phyloP scores from a whole-genome alignment of 2,888 invertebrate species.

The Unio pictorum region DNA sequence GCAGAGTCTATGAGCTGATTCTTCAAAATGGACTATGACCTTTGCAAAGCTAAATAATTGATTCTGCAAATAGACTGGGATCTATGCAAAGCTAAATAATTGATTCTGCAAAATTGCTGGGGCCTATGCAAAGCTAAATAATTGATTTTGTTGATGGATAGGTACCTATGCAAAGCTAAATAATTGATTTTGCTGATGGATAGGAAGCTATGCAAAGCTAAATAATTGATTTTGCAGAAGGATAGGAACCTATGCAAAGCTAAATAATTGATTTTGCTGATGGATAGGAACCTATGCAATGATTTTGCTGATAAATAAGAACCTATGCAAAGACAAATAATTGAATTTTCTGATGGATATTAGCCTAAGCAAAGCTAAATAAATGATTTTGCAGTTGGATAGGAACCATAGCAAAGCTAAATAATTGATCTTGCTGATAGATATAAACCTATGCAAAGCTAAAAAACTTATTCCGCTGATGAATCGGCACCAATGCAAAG shows the following conservation, averaged over 20 bases:
- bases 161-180: no score
- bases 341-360: not conserved
- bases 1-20: no score
- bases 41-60: no score
- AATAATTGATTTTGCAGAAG: not conserved
- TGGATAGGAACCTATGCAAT: not conserved
- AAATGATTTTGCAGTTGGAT: not conserved
- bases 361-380: not conserved
- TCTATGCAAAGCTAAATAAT: no score
- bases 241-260: not conserved
- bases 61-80: not conserved
- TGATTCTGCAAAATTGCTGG: not conserved
- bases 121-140: no score
- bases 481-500: not conserved
- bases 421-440: not conserved
- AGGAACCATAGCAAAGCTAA: not conserved
- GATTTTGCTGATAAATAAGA: not conserved
- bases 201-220: not conserved
- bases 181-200: not conserved
- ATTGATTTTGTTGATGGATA: not conserved
- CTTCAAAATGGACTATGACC: no score
- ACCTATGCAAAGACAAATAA: no score
- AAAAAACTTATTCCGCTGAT: not conserved
- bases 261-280: not conserved
- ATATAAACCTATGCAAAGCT: not conserved